phyloP scores from a whole-genome alignment of 2,113 vertebrate genomes.

The Steatornis caripensis region DNA sequence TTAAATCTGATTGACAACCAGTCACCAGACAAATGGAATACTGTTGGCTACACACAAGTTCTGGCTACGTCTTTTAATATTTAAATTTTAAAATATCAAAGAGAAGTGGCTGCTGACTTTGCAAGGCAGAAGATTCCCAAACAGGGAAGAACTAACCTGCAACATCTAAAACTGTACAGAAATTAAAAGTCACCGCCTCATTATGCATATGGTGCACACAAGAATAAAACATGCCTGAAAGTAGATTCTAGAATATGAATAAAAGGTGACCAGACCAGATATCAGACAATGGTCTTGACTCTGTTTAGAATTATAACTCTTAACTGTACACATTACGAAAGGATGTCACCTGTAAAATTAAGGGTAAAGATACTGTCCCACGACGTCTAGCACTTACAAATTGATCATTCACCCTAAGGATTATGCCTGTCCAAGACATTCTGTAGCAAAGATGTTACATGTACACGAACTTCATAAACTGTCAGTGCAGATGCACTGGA shows the following conservation, averaged over 20 bases:
- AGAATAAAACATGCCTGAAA: neutral
- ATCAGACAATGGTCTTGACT: neutral
- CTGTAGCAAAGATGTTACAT: neutral
- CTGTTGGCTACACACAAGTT: neutral
- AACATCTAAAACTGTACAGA: neutral
- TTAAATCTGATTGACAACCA: neutral
- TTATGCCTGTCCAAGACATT: neutral
- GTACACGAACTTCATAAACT: neutral
- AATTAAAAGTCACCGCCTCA: neutral
- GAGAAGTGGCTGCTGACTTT: neutral
- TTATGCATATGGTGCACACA: accelerated
- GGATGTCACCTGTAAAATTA: neutral
- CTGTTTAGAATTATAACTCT: neutral
- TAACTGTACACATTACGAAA: neutral
- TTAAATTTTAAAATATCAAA: neutral
- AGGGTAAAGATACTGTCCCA: neutral
- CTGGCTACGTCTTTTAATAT: neutral
- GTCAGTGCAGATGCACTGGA: neutral
- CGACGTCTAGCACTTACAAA: neutral
- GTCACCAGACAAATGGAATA: neutral
- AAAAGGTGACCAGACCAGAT: neutral
- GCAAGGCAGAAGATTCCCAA: neutral
- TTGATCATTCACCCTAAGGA: neutral
- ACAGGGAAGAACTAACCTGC: neutral
- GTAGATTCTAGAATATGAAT: neutral